Conservation (phyloP, 2,888 invertebrate species). For the Rhagophthalmus giganteus region DNA sequence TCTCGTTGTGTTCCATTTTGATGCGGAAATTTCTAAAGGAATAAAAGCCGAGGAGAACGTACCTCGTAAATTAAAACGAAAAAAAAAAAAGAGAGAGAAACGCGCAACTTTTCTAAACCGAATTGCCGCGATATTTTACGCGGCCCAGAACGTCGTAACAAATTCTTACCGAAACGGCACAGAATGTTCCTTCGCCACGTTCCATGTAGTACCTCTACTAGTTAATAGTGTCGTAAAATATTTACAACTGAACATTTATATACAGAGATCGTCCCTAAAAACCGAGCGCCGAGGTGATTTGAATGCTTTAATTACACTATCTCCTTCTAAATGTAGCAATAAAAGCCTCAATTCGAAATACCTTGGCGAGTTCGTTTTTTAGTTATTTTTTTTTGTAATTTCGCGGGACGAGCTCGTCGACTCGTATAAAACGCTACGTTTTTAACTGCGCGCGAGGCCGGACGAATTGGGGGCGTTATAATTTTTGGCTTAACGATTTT, state of each 20-base stretch:
- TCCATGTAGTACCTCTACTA: too few species aligned
- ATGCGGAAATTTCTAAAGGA: slow-evolving; percentile 8
- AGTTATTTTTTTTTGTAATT: too few species aligned
- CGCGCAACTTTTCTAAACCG: too few species aligned
- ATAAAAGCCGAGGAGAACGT: slow-evolving; percentile 11
- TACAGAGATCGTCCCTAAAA: slow-evolving; percentile 33
- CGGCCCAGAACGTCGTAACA: slow-evolving; percentile 30
- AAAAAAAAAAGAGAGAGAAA: slow-evolving; percentile 24
- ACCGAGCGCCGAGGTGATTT: slow-evolving; percentile 41
- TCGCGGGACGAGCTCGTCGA: too few species aligned
- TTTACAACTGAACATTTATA: slow-evolving; percentile 39
- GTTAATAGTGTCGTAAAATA: slow-evolving; percentile 40
- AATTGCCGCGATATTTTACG: slow-evolving; percentile 27
- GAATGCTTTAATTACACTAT: slow-evolving; percentile 47
- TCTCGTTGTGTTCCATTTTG: neutral
- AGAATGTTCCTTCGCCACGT: slow-evolving; percentile 30
- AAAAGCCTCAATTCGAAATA: slow-evolving; percentile 20
- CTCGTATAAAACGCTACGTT: too few species aligned
- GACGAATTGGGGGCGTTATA: too few species aligned
- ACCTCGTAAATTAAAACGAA: slow-evolving; percentile 31
- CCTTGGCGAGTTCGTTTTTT: too few species aligned
- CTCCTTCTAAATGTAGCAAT: slow-evolving; percentile 28
- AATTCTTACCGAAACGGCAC: slow-evolving; percentile 34
- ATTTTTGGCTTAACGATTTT: too few species aligned
- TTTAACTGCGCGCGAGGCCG: too few species aligned